Evolutionary conservation across 2,888 invertebrate genomes (phyloP), one percentile per base, ranked within the genome.

Genomic region (Oegoconia quadripuncta): DNA sequence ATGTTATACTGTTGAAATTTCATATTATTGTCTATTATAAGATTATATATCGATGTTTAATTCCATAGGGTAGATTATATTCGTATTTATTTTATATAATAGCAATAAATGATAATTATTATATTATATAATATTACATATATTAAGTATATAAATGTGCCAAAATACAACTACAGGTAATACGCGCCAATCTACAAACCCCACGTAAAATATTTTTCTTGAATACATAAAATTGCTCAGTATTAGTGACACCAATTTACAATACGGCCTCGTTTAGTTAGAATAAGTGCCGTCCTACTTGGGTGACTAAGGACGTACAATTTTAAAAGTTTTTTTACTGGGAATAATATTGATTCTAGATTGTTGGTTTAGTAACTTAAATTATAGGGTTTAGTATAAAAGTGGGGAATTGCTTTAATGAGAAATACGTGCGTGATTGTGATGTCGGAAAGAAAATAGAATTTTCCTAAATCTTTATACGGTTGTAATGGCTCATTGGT

Each of bases 121-220:
- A 49, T 49, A 56, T 42, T 49, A 55, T 56, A 52, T 50, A 51
- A 57, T 59, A 65, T 62, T 50, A 50, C 56, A 59, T 55, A 41
- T 45, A 59, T 48, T 63, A 67, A 16, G 3, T 22, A 34, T 30
- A 47, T 44, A 48, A 44, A 46, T 56, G 64, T 83, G 83, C 83
- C 83, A 83, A 84, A 80, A 59, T 59, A 56, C 68, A 72, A 74
- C 58, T 80, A 82, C 82, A 82, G 81, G 80, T 70, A 64, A 59
- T 41, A 49, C 48, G 58, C 60, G 76, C 78, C 76, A 82, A 79
- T 67, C 59, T 55, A 61, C 46, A 61, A 33, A 63, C 63, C 65
- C 73, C 66, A 61, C 44, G 42, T 43, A 16, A 47, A 35, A 38
- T 41, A 35, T 8, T 31, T 11, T 4, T 32, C 20, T 7, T n/a